These are phyloP conservation scores for Ophion ventricosus DNA, from an alignment of 2,888 invertebrate genomes.

Conservation along the genomic window DNA sequence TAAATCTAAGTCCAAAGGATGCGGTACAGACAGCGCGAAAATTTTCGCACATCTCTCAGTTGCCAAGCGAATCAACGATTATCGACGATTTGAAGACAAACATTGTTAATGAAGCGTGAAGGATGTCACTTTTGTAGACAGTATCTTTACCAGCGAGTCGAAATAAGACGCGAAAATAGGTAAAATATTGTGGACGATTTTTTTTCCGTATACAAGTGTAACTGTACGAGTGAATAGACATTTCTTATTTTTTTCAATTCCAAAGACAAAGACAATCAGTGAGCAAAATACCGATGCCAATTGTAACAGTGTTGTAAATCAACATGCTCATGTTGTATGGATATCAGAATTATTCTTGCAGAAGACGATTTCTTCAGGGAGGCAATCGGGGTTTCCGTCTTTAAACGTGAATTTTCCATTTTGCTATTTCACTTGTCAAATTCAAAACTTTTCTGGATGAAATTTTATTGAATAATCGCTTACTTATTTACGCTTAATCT, in stretches of 20 bases:
- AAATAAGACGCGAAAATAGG: neutral
- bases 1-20: slow-evolving; percentile 82
- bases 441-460: too few species aligned
- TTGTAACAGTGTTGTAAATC: too few species aligned
- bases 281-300: too few species aligned
- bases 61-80: neutral
- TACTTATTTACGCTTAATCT: too few species aligned
- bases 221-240: neutral
- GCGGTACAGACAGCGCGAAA: slow-evolving; percentile 79
- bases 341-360: too few species aligned
- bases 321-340: too few species aligned
- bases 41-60: slow-evolving; percentile 62
- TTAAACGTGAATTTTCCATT: too few species aligned
- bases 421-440: too few species aligned
- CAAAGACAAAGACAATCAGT: neutral
- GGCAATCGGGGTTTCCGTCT: too few species aligned
- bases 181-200: neutral
- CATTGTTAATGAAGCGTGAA: neutral
- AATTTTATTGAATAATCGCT: too few species aligned
- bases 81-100: neutral
- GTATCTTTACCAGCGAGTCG: neutral
- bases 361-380: too few species aligned
- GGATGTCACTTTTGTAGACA: neutral
- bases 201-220: neutral
- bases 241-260: neutral